Conservation (phyloP, 2,888 invertebrate species). For the Ichneumoninae sp. region DNA sequence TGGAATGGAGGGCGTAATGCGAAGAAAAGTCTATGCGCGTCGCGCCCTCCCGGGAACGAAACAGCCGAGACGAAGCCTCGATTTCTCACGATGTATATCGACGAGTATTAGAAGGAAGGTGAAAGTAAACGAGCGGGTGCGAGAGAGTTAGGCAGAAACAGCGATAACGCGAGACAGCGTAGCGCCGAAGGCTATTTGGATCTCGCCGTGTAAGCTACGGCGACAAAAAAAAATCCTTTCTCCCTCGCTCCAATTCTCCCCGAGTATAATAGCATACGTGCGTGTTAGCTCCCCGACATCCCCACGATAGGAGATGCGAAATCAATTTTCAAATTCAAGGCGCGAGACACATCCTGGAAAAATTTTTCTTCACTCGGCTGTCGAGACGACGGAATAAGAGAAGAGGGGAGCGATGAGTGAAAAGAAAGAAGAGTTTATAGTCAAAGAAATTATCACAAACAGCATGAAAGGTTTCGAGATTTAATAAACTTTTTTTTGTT, state of each 20-base stretch:
- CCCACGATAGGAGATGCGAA: constrained; percentile 20
- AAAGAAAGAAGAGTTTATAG: not conserved
- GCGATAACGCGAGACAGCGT: constrained; percentile 56
- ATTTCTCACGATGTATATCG: constrained; percentile 65
- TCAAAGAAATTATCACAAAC: not conserved
- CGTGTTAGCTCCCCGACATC: constrained; percentile 5
- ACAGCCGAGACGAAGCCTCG: constrained; percentile 54
- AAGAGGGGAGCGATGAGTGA: not conserved
- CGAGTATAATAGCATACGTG: constrained; percentile 22
- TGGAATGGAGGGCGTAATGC: constrained; percentile 28
- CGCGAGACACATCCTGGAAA: constrained; percentile 3
- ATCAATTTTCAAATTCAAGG: constrained; percentile 45
- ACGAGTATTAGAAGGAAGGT: constrained; percentile 31
- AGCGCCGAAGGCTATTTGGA: constrained; percentile 55
- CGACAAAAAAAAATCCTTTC: constrained; percentile 17
- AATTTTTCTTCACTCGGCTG: constrained; percentile 25
- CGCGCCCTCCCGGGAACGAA: constrained; percentile 52
- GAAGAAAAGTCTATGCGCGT: constrained; percentile 49
- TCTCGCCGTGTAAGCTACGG: constrained; percentile 38
- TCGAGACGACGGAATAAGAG: not conserved
- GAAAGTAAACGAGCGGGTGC: constrained; percentile 8
- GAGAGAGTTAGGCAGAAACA: constrained; percentile 19
- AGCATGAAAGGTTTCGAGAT: not conserved
- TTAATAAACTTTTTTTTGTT: not conserved
- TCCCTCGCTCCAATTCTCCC: constrained; percentile 1